These are phyloP conservation scores for Gallinago solitaria DNA, from an alignment of 2,797 vertebrate species.

Conservation along the genomic window DNA sequence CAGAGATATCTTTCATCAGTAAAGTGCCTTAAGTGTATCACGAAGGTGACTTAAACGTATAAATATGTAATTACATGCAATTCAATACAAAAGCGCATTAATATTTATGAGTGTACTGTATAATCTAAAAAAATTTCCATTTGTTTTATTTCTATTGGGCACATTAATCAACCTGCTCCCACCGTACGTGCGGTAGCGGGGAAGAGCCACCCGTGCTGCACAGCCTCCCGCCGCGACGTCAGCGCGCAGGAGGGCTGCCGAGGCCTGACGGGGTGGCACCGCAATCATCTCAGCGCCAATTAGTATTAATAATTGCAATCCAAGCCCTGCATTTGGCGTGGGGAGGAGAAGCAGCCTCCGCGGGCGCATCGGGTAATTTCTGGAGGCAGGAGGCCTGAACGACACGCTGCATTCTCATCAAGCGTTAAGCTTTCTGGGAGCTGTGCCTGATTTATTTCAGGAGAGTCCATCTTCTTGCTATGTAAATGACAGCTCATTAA, in stretches of 20 bases:
- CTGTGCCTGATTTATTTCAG: neutral
- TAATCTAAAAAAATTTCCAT: slow-evolving; percentile 61
- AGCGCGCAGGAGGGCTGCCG: slow-evolving; percentile 5
- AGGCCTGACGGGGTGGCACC: slow-evolving; percentile 1
- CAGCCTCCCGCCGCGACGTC: slow-evolving; percentile 15
- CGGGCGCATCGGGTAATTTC: neutral
- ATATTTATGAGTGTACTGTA: slow-evolving; percentile 74
- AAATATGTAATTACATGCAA: slow-evolving; percentile 71
- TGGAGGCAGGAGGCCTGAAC: neutral
- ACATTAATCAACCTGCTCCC: slow-evolving; percentile 67
- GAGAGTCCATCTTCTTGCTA: neutral
- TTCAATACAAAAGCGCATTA: slow-evolving; percentile 68
- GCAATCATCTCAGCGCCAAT: slow-evolving; percentile 2
- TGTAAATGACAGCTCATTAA: neutral
- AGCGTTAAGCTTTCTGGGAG: neutral
- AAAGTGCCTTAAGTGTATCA: slow-evolving; percentile 64
- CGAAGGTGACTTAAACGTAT: slow-evolving; percentile 69
- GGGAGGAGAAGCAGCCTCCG: neutral
- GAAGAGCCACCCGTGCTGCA: slow-evolving; percentile 32
- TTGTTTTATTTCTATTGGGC: slow-evolving; percentile 70
- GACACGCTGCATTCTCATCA: neutral
- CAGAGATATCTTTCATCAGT: slow-evolving; percentile 59
- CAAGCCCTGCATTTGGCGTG: neutral
- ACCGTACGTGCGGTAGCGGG: neutral
- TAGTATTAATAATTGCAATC: neutral